A percentile compares a stretch with the other conserved stretches of the same genome.
Conservation (phyloP, 2,113 vertebrate genomes). For the Phylloscopus whistleri region DNA sequence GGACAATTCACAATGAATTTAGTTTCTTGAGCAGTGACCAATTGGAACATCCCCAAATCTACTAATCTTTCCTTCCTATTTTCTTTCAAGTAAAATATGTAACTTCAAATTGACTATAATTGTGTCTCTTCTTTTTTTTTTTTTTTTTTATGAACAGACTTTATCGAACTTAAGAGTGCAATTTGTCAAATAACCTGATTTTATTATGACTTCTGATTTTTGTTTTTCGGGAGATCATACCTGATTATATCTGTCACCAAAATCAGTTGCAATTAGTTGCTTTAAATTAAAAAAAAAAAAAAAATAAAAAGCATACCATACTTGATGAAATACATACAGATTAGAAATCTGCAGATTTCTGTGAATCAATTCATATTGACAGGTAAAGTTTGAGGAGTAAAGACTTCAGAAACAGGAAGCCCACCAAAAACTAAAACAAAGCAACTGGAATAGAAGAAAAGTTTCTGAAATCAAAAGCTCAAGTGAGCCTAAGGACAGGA, state of each 20-base stretch:
- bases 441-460: background rate
- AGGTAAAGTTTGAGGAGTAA: background rate
- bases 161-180: background rate
- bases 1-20: background rate
- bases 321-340: background rate
- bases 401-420: background rate
- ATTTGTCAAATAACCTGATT: background rate
- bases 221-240: background rate
- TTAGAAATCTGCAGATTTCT: background rate
- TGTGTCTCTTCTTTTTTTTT: background rate
- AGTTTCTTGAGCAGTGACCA: background rate
- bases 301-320: background rate
- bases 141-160: background rate
- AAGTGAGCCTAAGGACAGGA: background rate
- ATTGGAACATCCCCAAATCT: background rate
- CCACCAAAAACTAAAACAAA: background rate
- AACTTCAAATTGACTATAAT: background rate
- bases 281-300: background rate
- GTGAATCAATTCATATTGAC: background rate
- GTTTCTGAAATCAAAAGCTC: slow-evolving; percentile 4
- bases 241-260: background rate
- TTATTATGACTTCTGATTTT: background rate
- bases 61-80: background rate
- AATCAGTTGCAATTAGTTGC: background rate
- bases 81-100: background rate